Base-by-base conservation (phyloP, 1,140 invertebrate species). In the Tetragonula clypearis region DNA sequence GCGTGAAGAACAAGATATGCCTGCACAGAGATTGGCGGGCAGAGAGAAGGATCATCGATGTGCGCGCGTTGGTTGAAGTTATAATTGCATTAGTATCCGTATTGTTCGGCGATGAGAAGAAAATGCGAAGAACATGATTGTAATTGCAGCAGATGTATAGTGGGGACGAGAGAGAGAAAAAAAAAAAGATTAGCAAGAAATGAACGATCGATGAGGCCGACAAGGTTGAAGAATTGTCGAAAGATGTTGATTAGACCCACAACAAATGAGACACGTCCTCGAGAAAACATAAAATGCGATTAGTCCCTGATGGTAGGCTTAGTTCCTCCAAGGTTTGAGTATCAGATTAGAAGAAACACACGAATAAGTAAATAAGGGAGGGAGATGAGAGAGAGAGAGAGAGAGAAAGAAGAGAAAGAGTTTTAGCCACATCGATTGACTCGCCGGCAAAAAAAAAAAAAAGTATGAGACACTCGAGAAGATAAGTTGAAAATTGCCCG, bases 61-160 rank as follows among this genome's bases (percentile, higher is more conserved):
- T 79, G 73, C 68, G 73, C 79, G n/a, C 1, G 30, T 30, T 30
- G 30, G 30, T 74, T 35, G 12, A 53, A 82, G 79, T 84, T 84
- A 84, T 72, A 41, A 41, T 79, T 84, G 82, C 66, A 79, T 84
- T 84, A 79, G 82, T 79, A 84, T 17, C 30, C 23, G 26, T 21
- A 41, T 66, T n/a, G 65, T 78, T n/a, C n/a, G 56, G 49, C 21
- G n/a, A 9, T 15, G 65, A 41, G 6, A 71, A n/a, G 12, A 71
- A 30, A 72, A 49, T n/a, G 72, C 21, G 81, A 77, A 49, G n/a
- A 77, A 82, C 49, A 30, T 77, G 62, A 35, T 82, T 58, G 53
- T 17, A 68, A 68, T 75, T 74, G 58, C 49, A 72, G 41, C n/a
- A 35, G 12, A 77, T 41, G 73, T 2, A 69, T n/a, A 66, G 19